Evolutionary conservation across 2,888 invertebrate species (phyloP), one percentile per base, ranked within the genome.

Genomic region (Nyleta sp.): DNA sequence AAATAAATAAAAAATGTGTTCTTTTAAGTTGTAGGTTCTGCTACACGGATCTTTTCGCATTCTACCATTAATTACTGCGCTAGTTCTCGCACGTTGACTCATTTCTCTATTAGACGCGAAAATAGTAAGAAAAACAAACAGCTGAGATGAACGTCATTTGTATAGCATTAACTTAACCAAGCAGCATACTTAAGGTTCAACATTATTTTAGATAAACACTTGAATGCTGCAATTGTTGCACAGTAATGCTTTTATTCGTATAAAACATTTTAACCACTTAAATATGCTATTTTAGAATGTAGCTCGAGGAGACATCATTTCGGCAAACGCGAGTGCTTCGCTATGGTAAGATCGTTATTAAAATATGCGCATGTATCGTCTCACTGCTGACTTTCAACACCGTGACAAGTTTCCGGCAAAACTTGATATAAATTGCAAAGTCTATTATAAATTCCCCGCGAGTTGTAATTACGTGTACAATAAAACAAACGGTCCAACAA

Each of bases 91-190:
- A 22, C 5, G 35, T 35, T 48, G 24, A 62, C 38, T 20, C 33
- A 50, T 38, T 62, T 50, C 17, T 13, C 38, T 33, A 17, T 38
- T 24, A 13, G 50, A 24, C 38, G 13, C 62, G 11, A 38, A 44
- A 62, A 62, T 62, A 62, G 62, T 50, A 62, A n/a, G 22, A 38
- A 62, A 62, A 62, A 50, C 38, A 62, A 48, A 40, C 38, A 62
- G 44, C 15, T 13, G 17, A 22, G 22, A 24, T 24, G 38, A 28
- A 31, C 44, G 22, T 31, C 44, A 59, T 59, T 59, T 44, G 59
- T 44, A 44, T 44, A 8, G 18, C 18, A 35, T 18, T 20, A 53
- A 18, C 35, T 17, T 31, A 6, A 17, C 31, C 15, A 31, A 28
- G 31, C 17, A 44, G 24, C 24, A 24, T 24, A 24, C 4, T 24